phyloP scores from a whole-genome alignment of 2,888 invertebrate species.

The Noctua janthe region DNA sequence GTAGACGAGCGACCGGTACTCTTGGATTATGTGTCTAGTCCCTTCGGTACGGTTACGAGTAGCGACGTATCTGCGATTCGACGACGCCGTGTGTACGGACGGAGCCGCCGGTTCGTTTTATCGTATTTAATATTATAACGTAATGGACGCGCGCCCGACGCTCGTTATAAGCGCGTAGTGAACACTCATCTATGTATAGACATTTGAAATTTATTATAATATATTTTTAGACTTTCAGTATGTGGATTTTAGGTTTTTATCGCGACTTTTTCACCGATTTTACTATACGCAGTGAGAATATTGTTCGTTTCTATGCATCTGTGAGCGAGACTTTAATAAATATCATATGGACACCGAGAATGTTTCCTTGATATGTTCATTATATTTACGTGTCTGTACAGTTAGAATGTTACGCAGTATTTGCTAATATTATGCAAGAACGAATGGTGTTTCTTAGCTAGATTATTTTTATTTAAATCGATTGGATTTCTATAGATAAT shows the following conservation, averaged over 20 bases:
- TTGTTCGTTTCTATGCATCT: constrained; percentile 86
- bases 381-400: constrained; percentile 86
- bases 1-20: constrained; percentile 69
- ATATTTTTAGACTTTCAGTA: constrained; percentile 90
- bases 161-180: constrained; percentile 84
- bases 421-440: constrained; percentile 84
- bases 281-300: constrained; percentile 85
- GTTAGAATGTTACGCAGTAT: constrained; percentile 87
- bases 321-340: constrained; percentile 86
- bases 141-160: constrained; percentile 81
- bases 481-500: constrained; percentile 87
- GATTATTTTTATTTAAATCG: constrained; percentile 88
- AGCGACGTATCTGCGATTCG: constrained; percentile 71
- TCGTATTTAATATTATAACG: constrained; percentile 84
- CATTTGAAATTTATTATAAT: constrained; percentile 90
- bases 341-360: constrained; percentile 81
- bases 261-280: constrained; percentile 88
- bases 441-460: constrained; percentile 87
- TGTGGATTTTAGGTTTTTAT: constrained; percentile 89
- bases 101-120: constrained; percentile 76
- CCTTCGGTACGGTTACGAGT: constrained; percentile 72
- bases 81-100: constrained; percentile 71
- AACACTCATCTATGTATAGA: constrained; percentile 90
- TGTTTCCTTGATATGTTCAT: constrained; percentile 82
- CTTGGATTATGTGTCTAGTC: constrained; percentile 78